Conservation (phyloP, 2,113 vertebrate genomes). For the Dasyprocta punctata region DNA sequence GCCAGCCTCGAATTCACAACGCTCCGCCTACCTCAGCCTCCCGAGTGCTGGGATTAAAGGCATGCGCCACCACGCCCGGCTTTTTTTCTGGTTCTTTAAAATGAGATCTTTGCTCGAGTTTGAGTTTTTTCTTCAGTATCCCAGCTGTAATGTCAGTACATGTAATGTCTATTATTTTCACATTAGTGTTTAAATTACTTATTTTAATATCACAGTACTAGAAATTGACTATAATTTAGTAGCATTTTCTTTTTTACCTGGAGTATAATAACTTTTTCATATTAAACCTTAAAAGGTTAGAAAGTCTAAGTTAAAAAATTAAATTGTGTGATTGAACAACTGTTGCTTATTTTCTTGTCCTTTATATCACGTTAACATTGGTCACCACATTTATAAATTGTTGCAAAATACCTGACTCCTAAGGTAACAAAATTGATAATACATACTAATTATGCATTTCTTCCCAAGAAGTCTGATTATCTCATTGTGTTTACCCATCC, state of each 20-base stretch:
- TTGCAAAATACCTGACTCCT: slow-evolving; percentile 26
- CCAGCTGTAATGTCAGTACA: slow-evolving; percentile 34
- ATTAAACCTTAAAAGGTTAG: background rate
- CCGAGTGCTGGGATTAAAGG: too few species aligned
- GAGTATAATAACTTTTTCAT: slow-evolving; percentile 22
- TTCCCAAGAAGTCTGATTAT: slow-evolving; percentile 24
- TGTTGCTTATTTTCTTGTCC: slow-evolving; percentile 55
- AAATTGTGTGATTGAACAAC: slow-evolving; percentile 45
- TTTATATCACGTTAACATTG: slow-evolving; percentile 39
- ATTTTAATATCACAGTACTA: slow-evolving; percentile 33
- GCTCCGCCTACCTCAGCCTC: too few species aligned
- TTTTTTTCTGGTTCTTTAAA: background rate
- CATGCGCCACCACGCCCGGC: too few species aligned
- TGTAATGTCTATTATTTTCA: slow-evolving; percentile 47
- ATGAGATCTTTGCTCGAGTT: slow-evolving; percentile 12
- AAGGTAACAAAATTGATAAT: background rate
- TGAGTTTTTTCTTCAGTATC: background rate
- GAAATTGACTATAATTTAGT: background rate
- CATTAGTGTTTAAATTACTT: slow-evolving; percentile 48
- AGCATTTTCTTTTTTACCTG: slow-evolving; percentile 38
- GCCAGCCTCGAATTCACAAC: too few species aligned
- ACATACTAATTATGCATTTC: background rate
- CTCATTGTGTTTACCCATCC: background rate
- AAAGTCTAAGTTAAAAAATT: slow-evolving; percentile 47
- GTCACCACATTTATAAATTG: slow-evolving; percentile 43